phyloP scores from a whole-genome alignment of 2,888 invertebrate species.

The Pseudococcus viburni region DNA sequence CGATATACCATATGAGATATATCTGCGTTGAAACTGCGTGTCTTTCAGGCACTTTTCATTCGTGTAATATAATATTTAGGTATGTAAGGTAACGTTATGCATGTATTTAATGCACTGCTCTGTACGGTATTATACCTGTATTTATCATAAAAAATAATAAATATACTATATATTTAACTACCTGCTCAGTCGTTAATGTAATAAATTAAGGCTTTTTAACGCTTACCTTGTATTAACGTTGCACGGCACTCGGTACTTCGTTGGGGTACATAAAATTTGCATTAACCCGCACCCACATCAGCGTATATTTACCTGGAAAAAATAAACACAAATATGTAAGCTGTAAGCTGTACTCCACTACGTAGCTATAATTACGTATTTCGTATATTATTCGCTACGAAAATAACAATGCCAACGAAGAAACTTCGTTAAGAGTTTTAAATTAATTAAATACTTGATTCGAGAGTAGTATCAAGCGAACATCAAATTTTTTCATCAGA shows the following conservation, averaged over 20 bases:
- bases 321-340: not conserved
- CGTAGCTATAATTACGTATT: not conserved
- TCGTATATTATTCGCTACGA: not conserved
- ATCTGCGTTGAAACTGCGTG: no score
- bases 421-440: not conserved
- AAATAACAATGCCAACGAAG: not conserved
- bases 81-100: no score
- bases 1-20: no score
- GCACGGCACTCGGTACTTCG: not conserved
- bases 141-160: not conserved
- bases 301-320: not conserved
- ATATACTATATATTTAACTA: constrained; percentile 7
- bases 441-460: not conserved
- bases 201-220: constrained; percentile 27
- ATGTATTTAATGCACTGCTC: no score
- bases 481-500: no score
- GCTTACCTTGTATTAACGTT: constrained; percentile 18
- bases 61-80: no score
- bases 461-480: no score
- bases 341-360: no score
- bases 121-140: not conserved
- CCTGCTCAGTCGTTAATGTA: constrained; percentile 15
- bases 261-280: constrained; percentile 27
- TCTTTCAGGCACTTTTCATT: no score
- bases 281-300: constrained; percentile 9